A percentile compares a stretch with the other conserved stretches of the same genome.
Conservation (phyloP, 2,113 vertebrate genomes). For the Syrmaticus mikado region DNA sequence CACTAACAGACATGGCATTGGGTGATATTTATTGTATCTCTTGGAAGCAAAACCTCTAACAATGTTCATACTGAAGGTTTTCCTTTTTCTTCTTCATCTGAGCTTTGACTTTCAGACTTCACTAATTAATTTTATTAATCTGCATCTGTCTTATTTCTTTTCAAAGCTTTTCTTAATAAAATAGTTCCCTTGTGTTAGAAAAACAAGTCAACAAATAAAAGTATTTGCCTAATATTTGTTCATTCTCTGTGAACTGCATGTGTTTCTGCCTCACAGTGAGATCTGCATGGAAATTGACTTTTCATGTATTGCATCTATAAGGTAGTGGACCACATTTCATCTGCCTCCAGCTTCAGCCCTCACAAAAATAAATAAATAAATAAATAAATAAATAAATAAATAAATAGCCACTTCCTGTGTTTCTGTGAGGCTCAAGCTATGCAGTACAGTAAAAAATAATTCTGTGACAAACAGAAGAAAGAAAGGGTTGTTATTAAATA, state of each 20-base stretch:
- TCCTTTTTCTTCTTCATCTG: neutral
- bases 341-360: neutral
- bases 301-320: accelerated
- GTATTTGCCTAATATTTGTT: neutral
- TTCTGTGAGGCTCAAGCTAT: accelerated
- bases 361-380: neutral
- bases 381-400: no score
- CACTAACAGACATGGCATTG: neutral
- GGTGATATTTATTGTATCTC: neutral
- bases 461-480: accelerated
- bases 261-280: neutral
- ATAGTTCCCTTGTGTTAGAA: neutral
- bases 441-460: neutral
- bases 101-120: neutral
- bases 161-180: neutral
- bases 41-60: neutral
- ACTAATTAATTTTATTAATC: neutral
- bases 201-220: neutral
- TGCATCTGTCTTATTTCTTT: neutral
- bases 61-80: neutral
- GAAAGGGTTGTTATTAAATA: neutral
- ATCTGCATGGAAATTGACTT: neutral
- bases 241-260: neutral
- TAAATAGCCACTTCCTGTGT: no score
- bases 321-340: neutral